Evolutionary conservation across 2,888 invertebrate species (phyloP), one percentile per base, ranked within the genome.

Genomic region (Lepidonotus clava): DNA sequence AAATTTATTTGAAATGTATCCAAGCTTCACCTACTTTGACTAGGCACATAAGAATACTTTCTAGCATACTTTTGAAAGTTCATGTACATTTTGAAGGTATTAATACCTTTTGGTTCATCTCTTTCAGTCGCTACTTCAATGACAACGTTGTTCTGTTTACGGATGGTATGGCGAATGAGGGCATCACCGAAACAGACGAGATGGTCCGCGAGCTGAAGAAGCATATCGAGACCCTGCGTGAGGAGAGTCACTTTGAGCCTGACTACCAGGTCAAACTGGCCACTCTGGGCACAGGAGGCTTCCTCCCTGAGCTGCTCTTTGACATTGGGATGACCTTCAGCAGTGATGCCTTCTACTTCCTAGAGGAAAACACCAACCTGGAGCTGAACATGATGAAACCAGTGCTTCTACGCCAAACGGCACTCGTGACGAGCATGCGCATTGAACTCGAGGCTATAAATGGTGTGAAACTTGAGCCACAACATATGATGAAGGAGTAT

Each of bases 101-200:
- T 34, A 66, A 28, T n/a, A 28, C 32, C 34, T 76, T 76, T 32
- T 34, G 11, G 14, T 41, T 40, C 46, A 21, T 56, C 38, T 41
- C 18, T 88, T 86, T 11, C 86, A 89, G 88, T 76, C 89, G 89
- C 11, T 88, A 87, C 80, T 90, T 86, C 83, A 89, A 90, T 85
- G 90, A 92, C 89, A 90, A 91, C 84, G 92, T 93, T 67, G 88
- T 92, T 32, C 89, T 93, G 11, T 92, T 93, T 86, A 91, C 92
- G 2, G 93, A 93, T 85, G 93, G 93, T 0, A 92, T 92, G 86
- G 90, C 92, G n/a, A 93, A 92, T 89, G 91, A 90, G 28, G 93
- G 93, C 6, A 90, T 91, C 14, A 90, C 89, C 0, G 90, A 91
- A 11, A 89, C 91, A 5, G 88, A 89, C 8, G 86, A 88, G 14